Evolutionary conservation across 2,113 vertebrate species (phyloP).

Genomic region (Siniperca knerii): DNA sequence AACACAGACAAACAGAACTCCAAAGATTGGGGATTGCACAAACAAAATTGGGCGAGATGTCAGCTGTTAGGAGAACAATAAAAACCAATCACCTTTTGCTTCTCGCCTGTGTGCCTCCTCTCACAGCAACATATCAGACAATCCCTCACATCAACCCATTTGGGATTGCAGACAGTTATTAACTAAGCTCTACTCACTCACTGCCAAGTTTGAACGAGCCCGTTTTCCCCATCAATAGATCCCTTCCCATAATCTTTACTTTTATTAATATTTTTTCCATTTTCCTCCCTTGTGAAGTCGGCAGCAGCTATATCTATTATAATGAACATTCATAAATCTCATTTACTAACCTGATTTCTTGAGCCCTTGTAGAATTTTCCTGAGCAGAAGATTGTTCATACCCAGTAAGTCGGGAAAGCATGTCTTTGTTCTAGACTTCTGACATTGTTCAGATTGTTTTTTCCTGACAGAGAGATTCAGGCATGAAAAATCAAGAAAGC

Average conservation of each 20-base stretch:
- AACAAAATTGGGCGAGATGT: conserved; percentile 50
- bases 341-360: conserved; percentile 42
- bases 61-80: conserved; percentile 58
- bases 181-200: conserved; percentile 53
- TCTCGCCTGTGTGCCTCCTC: conserved; percentile 32
- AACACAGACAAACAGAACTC: conserved; percentile 31
- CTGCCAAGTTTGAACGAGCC: conserved; percentile 45
- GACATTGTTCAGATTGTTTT: conserved; percentile 18
- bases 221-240: conserved; percentile 12
- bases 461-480: conserved; percentile 20
- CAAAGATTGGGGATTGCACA: conserved; percentile 56
- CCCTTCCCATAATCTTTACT: conserved; percentile 33
- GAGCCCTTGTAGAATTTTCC: conserved; percentile 29
- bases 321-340: conserved; percentile 41
- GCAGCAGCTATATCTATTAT: conserved; percentile 27
- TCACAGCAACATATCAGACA: conserved; percentile 43
- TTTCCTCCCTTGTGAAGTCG: conserved; percentile 12
- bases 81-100: conserved; percentile 62
- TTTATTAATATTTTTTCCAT: conserved; percentile 14
- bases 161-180: conserved; percentile 64
- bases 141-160: conserved; percentile 44
- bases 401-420: conserved; percentile 11
- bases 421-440: conserved; percentile 45
- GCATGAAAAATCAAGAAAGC: conserved; percentile 35
- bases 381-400: conserved; percentile 10